These are phyloP conservation scores for Malthinus seriepunctatus DNA, from an alignment of 2,888 invertebrate species.

Conservation along the genomic window DNA sequence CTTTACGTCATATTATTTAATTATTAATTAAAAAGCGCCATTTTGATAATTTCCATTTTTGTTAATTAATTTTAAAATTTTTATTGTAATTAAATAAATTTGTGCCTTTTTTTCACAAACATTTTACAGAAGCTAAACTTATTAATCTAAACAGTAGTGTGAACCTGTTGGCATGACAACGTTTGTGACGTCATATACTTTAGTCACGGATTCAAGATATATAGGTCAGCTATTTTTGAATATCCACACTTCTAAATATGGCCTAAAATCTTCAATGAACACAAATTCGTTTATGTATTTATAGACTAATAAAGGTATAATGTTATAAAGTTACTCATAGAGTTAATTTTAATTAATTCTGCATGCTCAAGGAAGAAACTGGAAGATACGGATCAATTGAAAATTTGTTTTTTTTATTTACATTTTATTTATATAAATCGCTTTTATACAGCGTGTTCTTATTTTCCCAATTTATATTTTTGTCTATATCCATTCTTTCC, in stretches of 20 bases:
- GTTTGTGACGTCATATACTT: constrained; percentile 50
- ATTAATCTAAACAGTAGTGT: constrained; percentile 47
- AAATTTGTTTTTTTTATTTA: too few species aligned
- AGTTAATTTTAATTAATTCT: too few species aligned
- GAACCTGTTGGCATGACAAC: constrained; percentile 51
- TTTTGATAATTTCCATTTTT: not conserved
- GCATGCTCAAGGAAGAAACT: too few species aligned
- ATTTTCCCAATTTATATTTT: too few species aligned
- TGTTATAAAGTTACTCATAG: not conserved
- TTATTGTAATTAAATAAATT: too few species aligned
- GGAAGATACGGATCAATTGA: too few species aligned
- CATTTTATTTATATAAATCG: too few species aligned
- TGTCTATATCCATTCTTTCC: too few species aligned
- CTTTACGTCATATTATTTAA: too few species aligned
- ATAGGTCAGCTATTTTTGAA: constrained; percentile 50
- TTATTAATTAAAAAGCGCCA: too few species aligned
- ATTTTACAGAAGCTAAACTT: constrained; percentile 36
- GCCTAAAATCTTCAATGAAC: constrained; percentile 43
- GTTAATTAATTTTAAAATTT: too few species aligned
- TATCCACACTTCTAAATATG: constrained; percentile 41
- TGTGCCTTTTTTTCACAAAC: constrained; percentile 15
- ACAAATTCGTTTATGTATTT: constrained; percentile 24
- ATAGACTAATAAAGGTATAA: constrained; percentile 5
- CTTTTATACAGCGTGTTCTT: too few species aligned
- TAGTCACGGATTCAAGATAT: constrained; percentile 47